Percentiles rank a stretch among this genome's conserved stretches.
Conservation (phyloP, 1,140 invertebrate genomes). For the Saccostrea glomerata region DNA sequence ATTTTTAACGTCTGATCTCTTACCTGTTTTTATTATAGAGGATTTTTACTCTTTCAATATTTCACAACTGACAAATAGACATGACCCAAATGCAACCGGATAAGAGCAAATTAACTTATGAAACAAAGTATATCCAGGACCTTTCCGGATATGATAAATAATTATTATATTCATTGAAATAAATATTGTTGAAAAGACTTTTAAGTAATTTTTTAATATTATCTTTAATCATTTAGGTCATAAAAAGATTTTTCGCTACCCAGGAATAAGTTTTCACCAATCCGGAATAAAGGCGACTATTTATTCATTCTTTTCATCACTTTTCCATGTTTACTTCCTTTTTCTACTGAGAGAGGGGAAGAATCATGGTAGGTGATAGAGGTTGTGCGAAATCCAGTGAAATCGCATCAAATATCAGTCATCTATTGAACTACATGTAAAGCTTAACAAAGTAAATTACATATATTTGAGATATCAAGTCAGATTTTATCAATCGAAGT, state of each 20-base stretch:
- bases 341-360: background rate
- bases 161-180: background rate
- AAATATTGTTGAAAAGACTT: background rate
- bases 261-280: too few species aligned
- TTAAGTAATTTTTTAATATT: background rate
- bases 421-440: background rate
- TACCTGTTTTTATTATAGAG: too few species aligned
- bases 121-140: background rate
- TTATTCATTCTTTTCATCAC: background rate
- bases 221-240: background rate
- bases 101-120: background rate
- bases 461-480: too few species aligned
- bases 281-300: background rate
- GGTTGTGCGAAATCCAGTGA: background rate
- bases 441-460: too few species aligned
- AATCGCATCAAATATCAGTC: background rate
- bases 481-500: too few species aligned
- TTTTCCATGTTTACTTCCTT: constrained; percentile 9
- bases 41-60: too few species aligned
- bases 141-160: background rate
- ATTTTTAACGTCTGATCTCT: too few species aligned
- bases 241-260: too few species aligned
- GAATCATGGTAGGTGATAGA: background rate
- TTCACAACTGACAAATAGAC: too few species aligned
- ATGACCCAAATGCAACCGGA: background rate